Conservation (phyloP, 1,140 invertebrate species). For the Pogonomyrmex barbatus region DNA sequence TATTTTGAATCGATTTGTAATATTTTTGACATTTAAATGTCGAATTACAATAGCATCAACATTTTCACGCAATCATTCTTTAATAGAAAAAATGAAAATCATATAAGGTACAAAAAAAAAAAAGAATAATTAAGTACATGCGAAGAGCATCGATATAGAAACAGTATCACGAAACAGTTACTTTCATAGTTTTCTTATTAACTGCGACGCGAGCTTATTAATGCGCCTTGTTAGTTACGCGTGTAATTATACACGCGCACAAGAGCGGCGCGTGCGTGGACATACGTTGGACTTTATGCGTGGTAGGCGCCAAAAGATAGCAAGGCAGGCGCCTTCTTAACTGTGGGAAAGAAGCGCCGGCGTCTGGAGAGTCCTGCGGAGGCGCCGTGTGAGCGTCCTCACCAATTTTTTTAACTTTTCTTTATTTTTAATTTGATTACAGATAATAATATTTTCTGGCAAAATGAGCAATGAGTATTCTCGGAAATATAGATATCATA, state of each 20-base stretch:
- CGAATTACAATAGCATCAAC: not conserved
- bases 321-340: constrained; percentile 81
- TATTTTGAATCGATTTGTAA: not conserved
- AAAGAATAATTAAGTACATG: not conserved
- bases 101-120: not conserved
- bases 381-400: constrained; percentile 45
- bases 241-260: constrained; percentile 61
- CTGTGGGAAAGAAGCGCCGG: constrained; percentile 84
- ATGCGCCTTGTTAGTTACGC: constrained; percentile 27
- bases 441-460: constrained; percentile 14
- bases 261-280: constrained; percentile 63
- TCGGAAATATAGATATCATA: not conserved
- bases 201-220: constrained; percentile 53
- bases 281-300: constrained; percentile 48
- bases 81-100: not conserved
- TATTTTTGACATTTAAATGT: not conserved
- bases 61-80: not conserved
- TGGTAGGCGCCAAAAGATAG: constrained; percentile 84
- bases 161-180: not conserved
- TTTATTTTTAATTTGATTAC: constrained; percentile 4
- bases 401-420: constrained; percentile 59
- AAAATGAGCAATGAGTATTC: not conserved
- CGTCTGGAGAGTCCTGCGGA: constrained; percentile 75
- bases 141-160: not conserved
- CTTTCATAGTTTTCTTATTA: constrained; percentile 7